Evolutionary conservation across 2,113 vertebrate species (phyloP).

Genomic region (Willisornis vidua): DNA sequence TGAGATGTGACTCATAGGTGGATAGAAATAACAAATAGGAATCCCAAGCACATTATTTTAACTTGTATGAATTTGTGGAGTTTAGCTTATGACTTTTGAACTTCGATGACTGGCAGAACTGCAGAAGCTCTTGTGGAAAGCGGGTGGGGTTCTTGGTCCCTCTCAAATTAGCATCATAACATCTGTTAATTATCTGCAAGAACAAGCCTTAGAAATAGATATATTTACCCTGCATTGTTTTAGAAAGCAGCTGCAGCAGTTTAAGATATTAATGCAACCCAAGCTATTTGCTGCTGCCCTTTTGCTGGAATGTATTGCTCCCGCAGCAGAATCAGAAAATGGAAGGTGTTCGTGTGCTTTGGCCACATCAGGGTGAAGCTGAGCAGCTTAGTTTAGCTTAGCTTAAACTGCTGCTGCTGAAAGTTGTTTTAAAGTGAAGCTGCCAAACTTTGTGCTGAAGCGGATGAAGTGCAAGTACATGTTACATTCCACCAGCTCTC

Average conservation of each 20-base stretch:
- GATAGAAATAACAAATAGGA: not conserved
- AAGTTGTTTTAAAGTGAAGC: slow-evolving; percentile 46
- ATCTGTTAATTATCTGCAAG: not conserved
- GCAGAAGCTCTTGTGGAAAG: not conserved
- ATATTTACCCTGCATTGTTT: not conserved
- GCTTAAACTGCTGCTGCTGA: slow-evolving; percentile 26
- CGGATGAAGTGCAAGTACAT: slow-evolving; percentile 33
- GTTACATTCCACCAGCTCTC: slow-evolving; percentile 46
- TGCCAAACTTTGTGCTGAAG: slow-evolving; percentile 56
- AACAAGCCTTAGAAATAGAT: not conserved
- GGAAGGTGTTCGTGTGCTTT: slow-evolving; percentile 48
- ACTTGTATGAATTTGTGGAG: not conserved
- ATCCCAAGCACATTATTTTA: not conserved
- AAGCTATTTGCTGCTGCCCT: not conserved
- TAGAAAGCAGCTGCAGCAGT: slow-evolving; percentile 3
- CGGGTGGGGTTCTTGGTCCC: not conserved
- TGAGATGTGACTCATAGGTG: not conserved
- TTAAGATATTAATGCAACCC: not conserved
- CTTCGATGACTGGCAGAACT: not conserved
- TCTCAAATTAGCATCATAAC: not conserved
- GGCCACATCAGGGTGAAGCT: slow-evolving; percentile 44
- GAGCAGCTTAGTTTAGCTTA: slow-evolving; percentile 15
- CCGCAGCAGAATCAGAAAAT: slow-evolving; percentile 34
- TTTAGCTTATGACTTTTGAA: not conserved
- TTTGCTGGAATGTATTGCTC: slow-evolving; percentile 38